Evolutionary conservation across 2,888 invertebrate species (phyloP), one percentile per base, ranked within the genome.

Genomic region (Calephelis perditalis): DNA sequence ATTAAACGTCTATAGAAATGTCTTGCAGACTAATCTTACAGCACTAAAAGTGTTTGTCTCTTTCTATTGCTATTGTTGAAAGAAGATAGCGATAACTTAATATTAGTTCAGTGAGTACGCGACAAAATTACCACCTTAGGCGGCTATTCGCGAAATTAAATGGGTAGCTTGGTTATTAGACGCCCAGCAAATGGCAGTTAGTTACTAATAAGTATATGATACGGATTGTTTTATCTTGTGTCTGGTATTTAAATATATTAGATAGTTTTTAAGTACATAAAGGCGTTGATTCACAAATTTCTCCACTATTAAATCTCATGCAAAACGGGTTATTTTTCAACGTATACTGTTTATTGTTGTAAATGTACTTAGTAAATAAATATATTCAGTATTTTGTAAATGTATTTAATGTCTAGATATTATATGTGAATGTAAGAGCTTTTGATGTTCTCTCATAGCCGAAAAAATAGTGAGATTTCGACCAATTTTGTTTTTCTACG

Each of bases 391-490:
- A 70, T 72, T 71, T 67, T 70, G 63, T 70, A 70, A 57, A 63
- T 65, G 67, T 71, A 70, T 70, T 72, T 68, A 69, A 71, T 70
- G 67, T 70, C 70, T 70, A 67, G 68, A 68, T 26, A 36, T 58
- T 70, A 64, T 70, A 67, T 69, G 63, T 66, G 45, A 64, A 60
- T 65, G 57, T 66, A 60, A 58, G 69, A 66, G 67, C 65, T 67
- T 65, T 63, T 60, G 60, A 58, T 66, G 61, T 64, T 65, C 9
- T n/a, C n/a, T 15, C 26, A 12, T 47, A 15, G 47, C 15, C 12
- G 47, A 15, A 8, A 9, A 12, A 47, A 15, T 47, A 15, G 47
- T n/a, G 15, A 9, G 47, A 47, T 6, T 47, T 47, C 6, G 15
- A 9, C 47, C 47, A 47, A 4, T 26, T 1, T 3, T 47, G 47